phyloP scores from a whole-genome alignment of 2,797 vertebrate genomes.

The Tapera naevia region DNA sequence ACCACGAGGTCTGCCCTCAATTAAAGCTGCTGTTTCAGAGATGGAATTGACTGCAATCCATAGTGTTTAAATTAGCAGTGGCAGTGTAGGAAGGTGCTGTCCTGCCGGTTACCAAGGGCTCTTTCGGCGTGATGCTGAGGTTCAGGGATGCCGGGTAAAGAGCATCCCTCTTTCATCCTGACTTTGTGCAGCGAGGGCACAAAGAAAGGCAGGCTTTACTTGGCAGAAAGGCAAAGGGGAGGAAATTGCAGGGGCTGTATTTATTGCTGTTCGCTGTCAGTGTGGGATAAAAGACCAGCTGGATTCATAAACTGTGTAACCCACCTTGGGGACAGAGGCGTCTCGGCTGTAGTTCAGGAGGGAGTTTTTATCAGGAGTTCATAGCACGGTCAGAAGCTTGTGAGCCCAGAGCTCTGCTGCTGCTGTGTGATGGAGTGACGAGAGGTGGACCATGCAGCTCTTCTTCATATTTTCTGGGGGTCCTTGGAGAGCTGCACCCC shows the following conservation, averaged over 20 bases:
- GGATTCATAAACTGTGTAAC: neutral
- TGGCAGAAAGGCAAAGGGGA: neutral
- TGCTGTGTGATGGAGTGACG: fast-evolving
- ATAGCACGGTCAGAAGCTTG: neutral
- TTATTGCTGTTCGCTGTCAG: neutral
- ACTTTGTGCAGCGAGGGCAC: neutral
- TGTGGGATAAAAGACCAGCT: neutral
- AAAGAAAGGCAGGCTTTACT: neutral
- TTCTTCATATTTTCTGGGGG: neutral
- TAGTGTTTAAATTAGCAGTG: neutral
- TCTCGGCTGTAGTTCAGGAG: neutral
- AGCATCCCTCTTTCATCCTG: neutral
- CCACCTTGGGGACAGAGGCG: neutral
- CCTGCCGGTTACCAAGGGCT: neutral
- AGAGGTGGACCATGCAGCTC: neutral
- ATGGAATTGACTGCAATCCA: neutral
- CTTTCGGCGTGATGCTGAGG: neutral
- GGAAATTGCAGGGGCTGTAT: neutral
- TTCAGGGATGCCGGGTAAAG: neutral
- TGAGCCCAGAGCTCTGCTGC: neutral
- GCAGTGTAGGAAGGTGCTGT: neutral
- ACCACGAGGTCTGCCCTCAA: neutral
- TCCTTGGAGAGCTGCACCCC: neutral
- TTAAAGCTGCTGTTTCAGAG: conserved; percentile 1
- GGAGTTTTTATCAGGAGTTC: neutral